Evolutionary conservation across 2,797 vertebrate species (phyloP).

Genomic region (Morelia viridis): DNA sequence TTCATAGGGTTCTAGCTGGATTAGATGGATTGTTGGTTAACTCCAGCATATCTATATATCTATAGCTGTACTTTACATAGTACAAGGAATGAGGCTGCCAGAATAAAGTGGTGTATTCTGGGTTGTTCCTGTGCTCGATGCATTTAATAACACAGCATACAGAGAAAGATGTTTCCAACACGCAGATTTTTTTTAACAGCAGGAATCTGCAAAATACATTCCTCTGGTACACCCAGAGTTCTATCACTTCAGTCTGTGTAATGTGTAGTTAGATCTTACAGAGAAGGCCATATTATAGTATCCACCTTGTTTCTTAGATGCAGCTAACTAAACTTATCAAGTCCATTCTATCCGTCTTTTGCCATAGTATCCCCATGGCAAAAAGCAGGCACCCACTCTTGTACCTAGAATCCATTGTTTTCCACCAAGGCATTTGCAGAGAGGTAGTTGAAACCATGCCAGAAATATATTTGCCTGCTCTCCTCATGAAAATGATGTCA

Average conservation of each 20-base stretch:
- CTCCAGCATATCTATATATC: neutral
- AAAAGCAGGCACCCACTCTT: neutral
- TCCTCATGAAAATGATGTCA: neutral
- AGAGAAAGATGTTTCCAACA: neutral
- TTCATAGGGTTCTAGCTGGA: neutral
- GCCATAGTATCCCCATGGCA: neutral
- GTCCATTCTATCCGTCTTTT: neutral
- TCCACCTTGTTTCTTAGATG: neutral
- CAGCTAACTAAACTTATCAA: neutral
- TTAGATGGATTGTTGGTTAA: neutral
- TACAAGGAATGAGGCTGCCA: neutral
- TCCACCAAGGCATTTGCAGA: neutral
- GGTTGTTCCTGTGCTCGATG: neutral
- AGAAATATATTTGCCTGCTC: neutral
- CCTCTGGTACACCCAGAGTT: neutral
- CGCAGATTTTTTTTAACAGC: neutral
- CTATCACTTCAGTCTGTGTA: neutral
- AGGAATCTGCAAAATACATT: neutral
- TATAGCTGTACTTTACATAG: too few relatives aligned
- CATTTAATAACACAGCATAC: neutral
- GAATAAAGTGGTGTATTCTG: neutral
- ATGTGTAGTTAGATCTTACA: neutral
- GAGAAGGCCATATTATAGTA: neutral
- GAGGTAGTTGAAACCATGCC: neutral
- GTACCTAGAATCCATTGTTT: conserved; percentile 17